Percentiles rank a stretch among this genome's conserved stretches.
These are phyloP conservation scores for Chloroceryle aenea DNA, from an alignment of 2,113 vertebrate species.

Conservation along the genomic window DNA sequence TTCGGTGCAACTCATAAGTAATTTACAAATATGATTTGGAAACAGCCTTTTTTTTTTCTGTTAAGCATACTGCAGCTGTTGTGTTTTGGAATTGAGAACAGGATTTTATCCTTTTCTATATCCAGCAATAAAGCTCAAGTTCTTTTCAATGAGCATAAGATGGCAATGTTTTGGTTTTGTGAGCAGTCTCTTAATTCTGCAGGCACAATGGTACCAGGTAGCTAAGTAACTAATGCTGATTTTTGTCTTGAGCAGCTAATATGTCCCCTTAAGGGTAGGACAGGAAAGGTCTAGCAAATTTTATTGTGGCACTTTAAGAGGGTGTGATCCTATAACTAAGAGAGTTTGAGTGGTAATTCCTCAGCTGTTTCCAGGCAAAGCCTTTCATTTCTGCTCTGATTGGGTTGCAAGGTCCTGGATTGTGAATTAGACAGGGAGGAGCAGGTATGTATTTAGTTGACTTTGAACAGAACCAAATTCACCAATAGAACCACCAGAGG, in stretches of 20 bases:
- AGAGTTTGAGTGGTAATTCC: neutral
- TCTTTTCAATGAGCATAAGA: neutral
- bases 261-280: neutral
- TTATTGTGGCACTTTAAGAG: neutral
- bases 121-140: neutral
- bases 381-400: neutral
- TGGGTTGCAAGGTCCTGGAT: neutral
- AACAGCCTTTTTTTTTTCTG: neutral
- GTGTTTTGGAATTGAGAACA: neutral
- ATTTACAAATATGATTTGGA: neutral
- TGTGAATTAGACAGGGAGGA: neutral
- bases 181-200: neutral
- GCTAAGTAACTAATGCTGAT: neutral
- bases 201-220: neutral
- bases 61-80: neutral
- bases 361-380: neutral
- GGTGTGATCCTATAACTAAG: neutral
- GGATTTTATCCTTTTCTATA: neutral
- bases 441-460: neutral
- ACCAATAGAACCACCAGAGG: neutral
- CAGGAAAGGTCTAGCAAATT: neutral
- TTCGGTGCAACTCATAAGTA: neutral
- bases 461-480: neutral
- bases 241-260: neutral
- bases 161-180: neutral